Evolutionary conservation across 2,797 vertebrate genomes (phyloP).

Genomic region (Scarus forsteni): DNA sequence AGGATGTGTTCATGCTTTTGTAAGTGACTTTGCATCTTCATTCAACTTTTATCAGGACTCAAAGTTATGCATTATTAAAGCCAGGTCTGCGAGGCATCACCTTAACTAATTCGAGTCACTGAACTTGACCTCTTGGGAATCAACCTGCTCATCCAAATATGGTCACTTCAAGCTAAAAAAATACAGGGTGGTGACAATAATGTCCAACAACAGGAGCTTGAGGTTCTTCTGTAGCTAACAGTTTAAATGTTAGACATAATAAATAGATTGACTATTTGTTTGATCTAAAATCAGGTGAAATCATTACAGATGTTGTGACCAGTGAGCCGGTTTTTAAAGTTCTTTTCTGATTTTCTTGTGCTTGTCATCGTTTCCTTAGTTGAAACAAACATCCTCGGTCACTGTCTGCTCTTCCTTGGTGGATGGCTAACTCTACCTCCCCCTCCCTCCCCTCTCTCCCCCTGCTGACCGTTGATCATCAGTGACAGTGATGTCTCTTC

Average conservation of each 20-base stretch:
- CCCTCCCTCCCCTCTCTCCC: not conserved
- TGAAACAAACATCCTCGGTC: constrained; percentile 11
- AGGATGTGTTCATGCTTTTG: no score
- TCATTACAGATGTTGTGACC: not conserved
- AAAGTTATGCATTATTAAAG: not conserved
- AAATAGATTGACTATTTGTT: no score
- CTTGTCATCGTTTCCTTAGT: not conserved
- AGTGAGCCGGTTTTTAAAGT: no score
- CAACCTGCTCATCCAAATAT: not conserved
- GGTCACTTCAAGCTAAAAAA: not conserved
- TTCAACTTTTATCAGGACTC: not conserved
- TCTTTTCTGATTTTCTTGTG: no score
- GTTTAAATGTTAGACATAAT: no score
- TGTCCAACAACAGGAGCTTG: not conserved
- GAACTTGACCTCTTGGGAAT: not conserved
- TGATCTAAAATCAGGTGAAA: no score
- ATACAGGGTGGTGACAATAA: not conserved
- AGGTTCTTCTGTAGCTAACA: no score
- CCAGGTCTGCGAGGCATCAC: not conserved
- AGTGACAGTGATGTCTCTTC: constrained; percentile 64
- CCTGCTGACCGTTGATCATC: constrained; percentile 38
- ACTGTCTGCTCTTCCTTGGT: constrained; percentile 4
- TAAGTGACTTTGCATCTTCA: not conserved
- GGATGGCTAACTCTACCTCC: constrained; percentile 7
- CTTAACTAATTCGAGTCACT: not conserved